These are phyloP conservation scores for Nesoenas mayeri DNA, from an alignment of 2,113 vertebrate genomes.

Conservation along the genomic window DNA sequence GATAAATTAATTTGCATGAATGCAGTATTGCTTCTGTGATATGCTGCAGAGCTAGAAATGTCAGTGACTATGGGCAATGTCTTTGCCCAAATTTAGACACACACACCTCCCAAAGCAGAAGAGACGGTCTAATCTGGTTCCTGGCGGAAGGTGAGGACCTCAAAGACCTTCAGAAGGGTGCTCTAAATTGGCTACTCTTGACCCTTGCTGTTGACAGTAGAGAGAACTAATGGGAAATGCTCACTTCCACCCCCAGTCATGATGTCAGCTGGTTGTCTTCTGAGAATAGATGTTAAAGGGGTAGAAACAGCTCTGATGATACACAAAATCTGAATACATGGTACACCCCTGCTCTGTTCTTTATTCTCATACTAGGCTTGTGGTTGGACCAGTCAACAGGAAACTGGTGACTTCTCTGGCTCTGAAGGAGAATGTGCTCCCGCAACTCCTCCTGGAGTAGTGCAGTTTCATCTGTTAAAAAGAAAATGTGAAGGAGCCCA, in stretches of 20 bases:
- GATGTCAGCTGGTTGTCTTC: neutral
- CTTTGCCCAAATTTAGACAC: neutral
- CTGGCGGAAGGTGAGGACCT: neutral
- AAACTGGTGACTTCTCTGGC: neutral
- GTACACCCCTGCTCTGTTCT: fast-evolving
- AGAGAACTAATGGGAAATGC: neutral
- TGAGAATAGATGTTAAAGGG: neutral
- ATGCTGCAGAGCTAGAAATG: neutral
- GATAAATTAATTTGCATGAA: neutral
- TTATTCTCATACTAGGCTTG: neutral
- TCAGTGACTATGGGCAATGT: neutral
- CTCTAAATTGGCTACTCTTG: neutral
- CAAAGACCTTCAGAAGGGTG: neutral
- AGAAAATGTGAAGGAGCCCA: neutral
- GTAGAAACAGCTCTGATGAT: neutral
- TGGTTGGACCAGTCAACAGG: neutral
- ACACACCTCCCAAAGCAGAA: neutral
- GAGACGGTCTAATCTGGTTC: neutral
- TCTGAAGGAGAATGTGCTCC: neutral
- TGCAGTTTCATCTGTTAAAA: neutral
- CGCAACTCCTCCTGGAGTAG: neutral
- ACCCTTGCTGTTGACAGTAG: neutral
- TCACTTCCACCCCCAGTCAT: neutral
- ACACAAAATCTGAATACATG: neutral
- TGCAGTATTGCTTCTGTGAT: neutral